Base-by-base conservation (phyloP, 2,113 vertebrate genomes). In the Nothocercus nigrocapillus region DNA sequence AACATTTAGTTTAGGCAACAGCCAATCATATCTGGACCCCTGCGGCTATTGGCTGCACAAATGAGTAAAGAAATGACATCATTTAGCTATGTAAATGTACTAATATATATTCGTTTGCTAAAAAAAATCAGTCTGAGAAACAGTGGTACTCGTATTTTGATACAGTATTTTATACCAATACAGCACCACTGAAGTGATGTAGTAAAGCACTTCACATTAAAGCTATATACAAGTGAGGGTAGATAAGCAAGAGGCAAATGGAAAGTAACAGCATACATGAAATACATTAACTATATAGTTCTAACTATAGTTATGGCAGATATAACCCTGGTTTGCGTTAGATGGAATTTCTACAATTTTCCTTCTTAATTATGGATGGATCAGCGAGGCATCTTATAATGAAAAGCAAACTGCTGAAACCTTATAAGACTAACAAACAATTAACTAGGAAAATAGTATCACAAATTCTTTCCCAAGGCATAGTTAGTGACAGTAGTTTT, bases 371-470 rank as follows among this genome's bases (percentile, higher is more conserved):
- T 76, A 84, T 9, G n/a, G 27, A 82, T 34, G 53, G 77, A 79
- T 91, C 70, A 85, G 59, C 13, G 38, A 77, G 73, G 34, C 59
- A 64, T 36, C 13, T 38, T 91, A 68, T 76, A 79, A 93, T 79
- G 51, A 93, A 93, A 95, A 92, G 88, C n/a, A 91, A 95, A 82
- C 58, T 20, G 6, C 53, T 62, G 59, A 76, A 85, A 87, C 30
- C 24, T 89, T 84, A 38, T 90, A 89, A 95, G 94, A 82, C 89
- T 81, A 93, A 89, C 45, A 94, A 84, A 83, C 70, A 85, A 38
- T 45, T 4, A 49, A 42, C 53, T 28, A 68, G 66, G 61, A 77
- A 94, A 91, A 77, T 25, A 73, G 51, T 28, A 73, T 30, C 12
- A 34, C 9, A 5, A 61, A 81, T 69, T 82, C 24, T 88, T 90